Base-by-base conservation (phyloP, 2,888 invertebrate species). In the Caenorhabditis becei region DNA sequence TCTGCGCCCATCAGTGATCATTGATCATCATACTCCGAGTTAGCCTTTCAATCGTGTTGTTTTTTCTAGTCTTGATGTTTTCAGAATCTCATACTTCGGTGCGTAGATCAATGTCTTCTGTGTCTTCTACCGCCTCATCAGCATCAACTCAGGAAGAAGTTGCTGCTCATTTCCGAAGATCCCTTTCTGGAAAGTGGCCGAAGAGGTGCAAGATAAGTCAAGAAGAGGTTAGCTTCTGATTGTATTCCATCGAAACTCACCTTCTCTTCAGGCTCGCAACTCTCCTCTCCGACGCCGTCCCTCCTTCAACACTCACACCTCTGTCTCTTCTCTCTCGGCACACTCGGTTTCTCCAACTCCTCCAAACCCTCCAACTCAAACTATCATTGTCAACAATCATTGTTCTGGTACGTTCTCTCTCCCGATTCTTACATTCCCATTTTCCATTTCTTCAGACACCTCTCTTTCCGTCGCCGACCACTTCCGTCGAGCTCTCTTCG, bases 141-240 rank as follows among this genome's bases (percentile, higher is more conserved):
- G 51, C 74, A 3, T 74, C 74, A 10, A 63, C 80, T 8, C 77
- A 77, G 44, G 77, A 78, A 32, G 77, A 82, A 35, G 83, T 85
- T 10, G 72, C 67, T 11, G 80, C 74, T 24, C 85, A 85, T 53
- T 85, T 85, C 59, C 37, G 80, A 41, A 35, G 85, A 35, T 82
- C 82, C 4, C 56, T 85, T 5, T 82, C 82, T 44, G 85, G 85
- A 37, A 85, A 85, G 70, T 84, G 83, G 86, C 81, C 81, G 16
- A 78, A 80, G 41, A 61, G 79, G 18, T 58, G 58, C 35, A 83
- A 80, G 47, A 63, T 70, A 23, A 80, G 82, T 35, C 62, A 74
- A 11, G 83, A 84, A 24, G 82, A 80, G 72, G 81, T 77, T 59
- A 35, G 18, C 63, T 35, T 11, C 11, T 20, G 47, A 56, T 26